Evolutionary conservation across 2,888 invertebrate species (phyloP).

Genomic region (Cosmorhoe ocellata): DNA sequence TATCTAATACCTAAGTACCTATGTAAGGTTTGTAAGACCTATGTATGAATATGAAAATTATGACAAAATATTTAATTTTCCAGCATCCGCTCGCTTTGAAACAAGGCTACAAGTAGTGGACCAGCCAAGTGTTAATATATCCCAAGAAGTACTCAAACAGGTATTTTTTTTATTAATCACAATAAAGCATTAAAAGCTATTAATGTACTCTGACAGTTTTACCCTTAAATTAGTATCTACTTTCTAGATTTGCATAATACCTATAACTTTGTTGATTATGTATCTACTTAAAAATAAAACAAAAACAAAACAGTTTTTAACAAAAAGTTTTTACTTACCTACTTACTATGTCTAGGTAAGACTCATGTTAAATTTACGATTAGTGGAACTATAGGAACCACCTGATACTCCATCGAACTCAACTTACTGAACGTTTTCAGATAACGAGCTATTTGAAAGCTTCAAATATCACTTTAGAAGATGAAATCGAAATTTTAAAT

Average conservation of each 20-base stretch:
- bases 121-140: constrained; percentile 68
- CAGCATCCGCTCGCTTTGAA: constrained; percentile 84
- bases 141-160: constrained; percentile 67
- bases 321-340: neutral
- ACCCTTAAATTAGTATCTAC: too few relatives aligned
- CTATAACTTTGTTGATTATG: too few relatives aligned
- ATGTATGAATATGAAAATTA: neutral
- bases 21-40: too few relatives aligned
- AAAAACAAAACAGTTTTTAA: too few relatives aligned
- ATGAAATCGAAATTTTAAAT: constrained; percentile 86
- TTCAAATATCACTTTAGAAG: constrained; percentile 84
- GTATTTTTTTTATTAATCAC: too few relatives aligned
- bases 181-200: too few relatives aligned
- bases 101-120: constrained; percentile 80
- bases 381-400: neutral
- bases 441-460: constrained; percentile 84
- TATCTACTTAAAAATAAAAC: too few relatives aligned
- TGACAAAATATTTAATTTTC: constrained; percentile 37
- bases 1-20: too few relatives aligned
- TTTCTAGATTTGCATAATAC: too few relatives aligned
- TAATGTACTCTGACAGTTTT: too few relatives aligned
- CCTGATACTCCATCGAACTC: constrained; percentile 7
- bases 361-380: too few relatives aligned
- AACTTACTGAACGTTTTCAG: constrained; percentile 64
- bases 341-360: neutral